phyloP scores from a whole-genome alignment of 2,888 invertebrate species.

The Dyspetes luteomarginatus region DNA sequence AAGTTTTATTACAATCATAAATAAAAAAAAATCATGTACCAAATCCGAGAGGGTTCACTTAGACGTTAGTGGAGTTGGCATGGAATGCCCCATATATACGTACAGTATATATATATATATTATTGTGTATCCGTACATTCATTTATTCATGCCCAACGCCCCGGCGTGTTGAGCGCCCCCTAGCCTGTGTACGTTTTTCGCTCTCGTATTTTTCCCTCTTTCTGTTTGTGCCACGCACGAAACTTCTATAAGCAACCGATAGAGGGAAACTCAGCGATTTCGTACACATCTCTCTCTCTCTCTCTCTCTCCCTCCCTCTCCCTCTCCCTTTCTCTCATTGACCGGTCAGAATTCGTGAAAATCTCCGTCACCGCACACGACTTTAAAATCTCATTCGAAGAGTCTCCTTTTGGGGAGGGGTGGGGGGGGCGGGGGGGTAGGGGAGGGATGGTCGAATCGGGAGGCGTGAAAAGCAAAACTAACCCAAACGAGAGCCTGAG shows the following conservation, averaged over 20 bases:
- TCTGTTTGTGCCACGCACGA: too few species aligned
- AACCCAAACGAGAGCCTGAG: neutral
- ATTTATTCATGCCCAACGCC: neutral
- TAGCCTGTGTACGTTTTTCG: conserved; percentile 8
- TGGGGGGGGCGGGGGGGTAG: neutral
- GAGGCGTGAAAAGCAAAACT: neutral
- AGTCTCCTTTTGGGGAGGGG: neutral
- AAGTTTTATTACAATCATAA: too few species aligned
- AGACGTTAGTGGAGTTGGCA: too few species aligned
- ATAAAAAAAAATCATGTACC: too few species aligned
- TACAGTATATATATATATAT: neutral
- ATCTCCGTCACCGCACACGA: conserved; percentile 11
- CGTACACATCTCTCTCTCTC: too few species aligned
- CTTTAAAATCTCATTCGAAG: neutral
- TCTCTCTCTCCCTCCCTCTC: neutral
- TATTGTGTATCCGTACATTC: neutral
- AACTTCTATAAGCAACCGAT: too few species aligned
- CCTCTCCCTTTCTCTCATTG: conserved; percentile 16
- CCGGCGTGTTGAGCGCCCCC: neutral
- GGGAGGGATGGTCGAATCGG: too few species aligned
- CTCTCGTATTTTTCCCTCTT: neutral
- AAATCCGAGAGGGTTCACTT: too few species aligned
- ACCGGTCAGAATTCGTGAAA: conserved; percentile 53
- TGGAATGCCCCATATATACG: neutral
- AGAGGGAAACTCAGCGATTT: too few species aligned